A percentile compares a stretch with the other conserved stretches of the same genome.
phyloP scores from a whole-genome alignment of 1,140 invertebrate species.

The Heliconius hewitsoni region DNA sequence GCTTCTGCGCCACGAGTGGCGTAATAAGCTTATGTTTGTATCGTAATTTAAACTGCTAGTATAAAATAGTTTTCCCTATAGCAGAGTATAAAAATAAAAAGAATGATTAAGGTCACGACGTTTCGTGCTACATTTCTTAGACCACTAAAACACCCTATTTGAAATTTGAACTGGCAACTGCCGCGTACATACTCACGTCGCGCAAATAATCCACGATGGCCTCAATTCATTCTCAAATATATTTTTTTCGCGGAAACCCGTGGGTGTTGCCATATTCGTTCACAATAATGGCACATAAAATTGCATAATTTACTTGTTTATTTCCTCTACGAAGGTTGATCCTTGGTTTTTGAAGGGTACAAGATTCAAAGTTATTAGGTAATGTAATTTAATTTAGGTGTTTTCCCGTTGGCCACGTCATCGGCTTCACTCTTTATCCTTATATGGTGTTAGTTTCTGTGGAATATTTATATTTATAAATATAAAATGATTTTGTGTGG shows the following conservation, averaged over 20 bases:
- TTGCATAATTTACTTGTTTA: conserved; percentile 32
- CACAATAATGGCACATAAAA: conserved; percentile 29
- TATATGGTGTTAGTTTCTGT: background rate
- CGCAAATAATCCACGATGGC: background rate
- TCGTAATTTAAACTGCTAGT: no score
- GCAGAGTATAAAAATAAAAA: no score
- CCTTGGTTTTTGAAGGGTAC: conserved; percentile 21
- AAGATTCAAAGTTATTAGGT: conserved; percentile 25
- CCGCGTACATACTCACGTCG: background rate
- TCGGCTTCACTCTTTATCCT: background rate
- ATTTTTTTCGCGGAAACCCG: conserved; percentile 12
- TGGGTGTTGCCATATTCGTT: conserved; percentile 22
- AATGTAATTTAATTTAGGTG: background rate
- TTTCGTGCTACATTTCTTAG: no score
- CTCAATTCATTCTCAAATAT: conserved; percentile 1
- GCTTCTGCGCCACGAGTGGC: no score
- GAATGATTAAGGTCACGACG: no score
- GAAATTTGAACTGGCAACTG: background rate
- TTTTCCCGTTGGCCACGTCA: background rate
- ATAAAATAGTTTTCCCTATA: no score
- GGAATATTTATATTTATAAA: no score
- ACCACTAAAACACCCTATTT: no score
- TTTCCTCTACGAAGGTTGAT: background rate
- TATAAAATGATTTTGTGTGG: no score
- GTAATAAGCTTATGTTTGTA: no score